phyloP scores from a whole-genome alignment of 2,113 vertebrate genomes.

The Glaucomys volans region DNA sequence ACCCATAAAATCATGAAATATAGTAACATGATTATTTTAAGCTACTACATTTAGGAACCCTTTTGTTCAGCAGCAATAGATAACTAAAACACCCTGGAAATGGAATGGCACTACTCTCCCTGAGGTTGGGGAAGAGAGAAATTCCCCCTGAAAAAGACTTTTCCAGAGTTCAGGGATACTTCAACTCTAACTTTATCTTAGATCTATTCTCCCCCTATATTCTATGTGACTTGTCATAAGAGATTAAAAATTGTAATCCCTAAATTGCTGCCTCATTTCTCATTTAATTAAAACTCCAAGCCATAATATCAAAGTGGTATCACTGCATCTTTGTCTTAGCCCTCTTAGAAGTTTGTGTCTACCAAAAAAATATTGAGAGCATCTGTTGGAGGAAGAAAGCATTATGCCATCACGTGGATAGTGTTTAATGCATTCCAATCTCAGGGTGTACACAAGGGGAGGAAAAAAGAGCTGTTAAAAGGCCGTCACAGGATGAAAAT shows the following conservation, averaged over 20 bases:
- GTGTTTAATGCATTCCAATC: constrained; percentile 65
- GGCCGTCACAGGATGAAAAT: constrained; percentile 62
- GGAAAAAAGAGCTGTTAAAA: constrained; percentile 58
- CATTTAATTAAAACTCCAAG: constrained; percentile 56
- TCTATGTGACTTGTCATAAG: background rate
- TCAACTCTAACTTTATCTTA: constrained; percentile 35
- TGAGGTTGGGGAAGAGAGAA: constrained; percentile 13
- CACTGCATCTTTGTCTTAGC: constrained; percentile 32
- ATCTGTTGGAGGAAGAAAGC: background rate
- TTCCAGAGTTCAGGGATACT: background rate
- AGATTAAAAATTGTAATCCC: constrained; percentile 44
- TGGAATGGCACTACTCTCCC: background rate
- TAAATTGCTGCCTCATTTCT: constrained; percentile 54
- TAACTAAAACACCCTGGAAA: constrained; percentile 13
- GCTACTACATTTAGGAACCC: background rate
- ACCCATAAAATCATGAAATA: background rate
- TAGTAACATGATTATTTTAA: constrained; percentile 9
- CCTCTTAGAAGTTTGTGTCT: constrained; percentile 41
- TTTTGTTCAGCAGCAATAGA: background rate
- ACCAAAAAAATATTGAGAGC: constrained; percentile 38
- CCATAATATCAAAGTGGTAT: constrained; percentile 40
- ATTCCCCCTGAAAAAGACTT: background rate
- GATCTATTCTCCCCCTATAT: background rate
- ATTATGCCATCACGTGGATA: constrained; percentile 48
- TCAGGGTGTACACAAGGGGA: background rate